phyloP scores from a whole-genome alignment of 2,113 vertebrate species.

The Poeciliopsis prolifica region DNA sequence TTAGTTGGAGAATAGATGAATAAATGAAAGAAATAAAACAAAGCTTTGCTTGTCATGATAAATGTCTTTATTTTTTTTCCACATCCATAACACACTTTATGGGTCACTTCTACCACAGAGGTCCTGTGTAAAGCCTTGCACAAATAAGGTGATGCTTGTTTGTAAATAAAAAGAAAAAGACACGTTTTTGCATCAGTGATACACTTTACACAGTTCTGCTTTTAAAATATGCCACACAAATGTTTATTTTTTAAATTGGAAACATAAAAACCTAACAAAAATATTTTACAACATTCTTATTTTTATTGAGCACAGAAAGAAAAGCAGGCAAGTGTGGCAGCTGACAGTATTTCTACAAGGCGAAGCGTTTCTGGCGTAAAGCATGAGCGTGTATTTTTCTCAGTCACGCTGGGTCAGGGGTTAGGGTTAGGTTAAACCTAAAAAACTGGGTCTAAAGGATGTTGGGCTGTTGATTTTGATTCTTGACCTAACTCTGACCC shows the following conservation, averaged over 20 bases:
- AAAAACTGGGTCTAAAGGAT: too few species aligned
- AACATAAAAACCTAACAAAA: slow-evolving; percentile 39
- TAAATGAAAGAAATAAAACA: not conserved
- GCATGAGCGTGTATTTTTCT: slow-evolving; percentile 33
- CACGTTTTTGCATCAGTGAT: slow-evolving; percentile 5
- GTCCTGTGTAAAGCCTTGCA: slow-evolving; percentile 39
- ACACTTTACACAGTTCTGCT: slow-evolving; percentile 24
- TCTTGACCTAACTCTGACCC: too few species aligned
- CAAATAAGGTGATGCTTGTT: slow-evolving; percentile 36
- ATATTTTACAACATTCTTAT: slow-evolving; percentile 20
- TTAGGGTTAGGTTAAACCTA: too few species aligned
- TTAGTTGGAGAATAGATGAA: not conserved
- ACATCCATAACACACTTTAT: slow-evolving; percentile 66
- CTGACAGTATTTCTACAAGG: slow-evolving; percentile 39
- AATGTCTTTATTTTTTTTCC: slow-evolving; percentile 68
- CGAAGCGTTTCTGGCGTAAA: slow-evolving; percentile 55
- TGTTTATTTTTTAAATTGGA: slow-evolving; percentile 31
- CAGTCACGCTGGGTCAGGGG: slow-evolving; percentile 31
- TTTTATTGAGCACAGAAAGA: slow-evolving; percentile 15
- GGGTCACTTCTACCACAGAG: slow-evolving; percentile 35
- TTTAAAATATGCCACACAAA: slow-evolving; percentile 38
- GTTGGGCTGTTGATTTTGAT: too few species aligned
- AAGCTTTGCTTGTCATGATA: slow-evolving; percentile 24
- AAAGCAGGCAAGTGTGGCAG: slow-evolving; percentile 39
- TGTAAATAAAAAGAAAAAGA: slow-evolving; percentile 18